Evolutionary conservation across 2,797 vertebrate genomes (phyloP), one percentile per base, ranked within the genome.

Genomic region (Sebastolobus altivelis): DNA sequence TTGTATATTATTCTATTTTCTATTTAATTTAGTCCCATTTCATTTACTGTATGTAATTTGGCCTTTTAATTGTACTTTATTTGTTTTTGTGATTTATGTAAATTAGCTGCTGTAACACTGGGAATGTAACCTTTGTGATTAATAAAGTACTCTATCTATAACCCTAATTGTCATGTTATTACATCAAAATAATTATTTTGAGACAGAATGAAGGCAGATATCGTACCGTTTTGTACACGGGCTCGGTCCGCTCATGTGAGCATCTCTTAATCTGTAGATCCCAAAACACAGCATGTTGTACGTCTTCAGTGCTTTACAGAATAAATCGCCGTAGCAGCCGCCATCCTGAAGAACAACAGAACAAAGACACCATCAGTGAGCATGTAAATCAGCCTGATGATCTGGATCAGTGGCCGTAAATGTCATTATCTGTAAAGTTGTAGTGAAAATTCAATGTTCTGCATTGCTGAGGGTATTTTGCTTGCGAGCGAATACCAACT

Each of bases 261-360:
- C 98, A 82, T 99, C 99, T 95, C 99, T 96, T 94, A 99, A 95
- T 95, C 99, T 97, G 93, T 99, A 99, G 95, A 99, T 99, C 83
- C 99, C 99, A 86, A 99, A 99, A 94, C 98, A 99, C 93, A 99
- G 96, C 99, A 99, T 99, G 93, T 99, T 99, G 93, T 99, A 99
- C 0, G 99, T 99, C 97, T 99, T 99, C 94, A 99, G 83, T 52
- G 99, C 98, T 96, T 99, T 99, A 94, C 98, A 99, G 95, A 99
- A 99, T 33, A 99, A 95, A 91, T 99, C 99, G 83, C 98, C 98
- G 2, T 99, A 99, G 96, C 99, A 99, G 82, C 99, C 99, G 22
- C 99, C 99, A 73, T 99, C 99, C 99, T 99, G 92, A 76, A 8
- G 83, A 88, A 71, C 22, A 81, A 77, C 40, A 82, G 13, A 85